Base-by-base conservation (phyloP, 2,888 invertebrate species). In the Eupsilia transversa region DNA sequence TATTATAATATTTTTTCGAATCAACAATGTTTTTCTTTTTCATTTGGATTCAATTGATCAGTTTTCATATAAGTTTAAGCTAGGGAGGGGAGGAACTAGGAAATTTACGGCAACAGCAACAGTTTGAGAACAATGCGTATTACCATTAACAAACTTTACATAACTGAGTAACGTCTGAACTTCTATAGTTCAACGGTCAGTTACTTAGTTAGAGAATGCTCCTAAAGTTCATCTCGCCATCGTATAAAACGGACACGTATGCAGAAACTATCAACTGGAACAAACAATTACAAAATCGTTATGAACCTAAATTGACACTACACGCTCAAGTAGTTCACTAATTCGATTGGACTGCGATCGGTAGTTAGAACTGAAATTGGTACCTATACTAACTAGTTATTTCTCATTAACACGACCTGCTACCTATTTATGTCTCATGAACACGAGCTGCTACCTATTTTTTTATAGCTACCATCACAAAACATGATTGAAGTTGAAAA, bases 91-190 rank as follows among this genome's bases (percentile, higher is more conserved):
- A 17, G 2, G 4, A 52, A 35, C 23, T 41, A 30, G 17, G 23
- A 33, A 61, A 66, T 61, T 57, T 27, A 41, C 14, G 69, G 57
- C 17, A 67, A 56, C 41, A 27, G 41, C 35, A 61, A 54, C 52
- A 68, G 63, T 70, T 77, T 33, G 14, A 9, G 35, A 41, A 61
- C 59, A 73, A 52, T 57, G 52, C 12, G 20, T 38, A 38, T 71
- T 60, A 57, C 52, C 54, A 30, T 14, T 10, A 46, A 70, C 67
- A 63, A 71, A 59, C 12, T 14, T 61, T 43, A 27, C 30, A 56
- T 41, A 69, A 68, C 54, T 77, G 3, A 61, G 27, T 41, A 82
- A 63, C 27, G 10, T 52, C 52, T 69, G 12, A 79, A 79, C 60
- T 56, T 43, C 23, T 41, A 27, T 23, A 74, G 54, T 74, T 68